phyloP scores from a whole-genome alignment of 2,797 vertebrate genomes.

The Rousettus madagascariensis region DNA sequence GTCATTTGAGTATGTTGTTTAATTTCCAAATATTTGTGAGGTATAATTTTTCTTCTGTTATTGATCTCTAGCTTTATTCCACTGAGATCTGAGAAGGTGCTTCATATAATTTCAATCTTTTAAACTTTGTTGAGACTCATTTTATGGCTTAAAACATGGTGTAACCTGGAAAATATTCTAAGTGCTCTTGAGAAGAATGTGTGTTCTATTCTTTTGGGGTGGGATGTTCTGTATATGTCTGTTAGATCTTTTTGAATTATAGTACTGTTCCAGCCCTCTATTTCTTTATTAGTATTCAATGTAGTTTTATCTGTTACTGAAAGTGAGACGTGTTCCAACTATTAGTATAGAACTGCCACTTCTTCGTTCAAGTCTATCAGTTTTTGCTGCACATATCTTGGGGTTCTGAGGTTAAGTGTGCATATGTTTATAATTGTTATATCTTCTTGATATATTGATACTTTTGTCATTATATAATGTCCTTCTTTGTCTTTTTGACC shows the following conservation, averaged over 20 bases:
- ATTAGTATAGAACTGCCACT: not conserved
- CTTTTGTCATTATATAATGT: not conserved
- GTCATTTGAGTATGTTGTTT: slow-evolving; percentile 15
- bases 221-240: not conserved
- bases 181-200: not conserved
- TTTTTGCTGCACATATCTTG: not conserved
- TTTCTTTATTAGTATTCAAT: not conserved
- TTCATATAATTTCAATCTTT: not conserved
- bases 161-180: not conserved
- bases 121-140: not conserved
- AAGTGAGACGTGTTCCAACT: not conserved
- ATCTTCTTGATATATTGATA: not conserved
- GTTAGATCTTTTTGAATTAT: not conserved
- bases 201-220: not conserved
- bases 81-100: not conserved
- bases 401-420: not conserved
- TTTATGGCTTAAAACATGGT: not conserved
- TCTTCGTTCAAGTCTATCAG: not conserved
- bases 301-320: not conserved
- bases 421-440: not conserved
- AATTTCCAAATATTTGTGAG: not conserved
- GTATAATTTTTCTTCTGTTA: not conserved
- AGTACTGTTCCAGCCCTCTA: not conserved
- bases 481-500: not conserved
- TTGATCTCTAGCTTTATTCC: slow-evolving; percentile 26